A percentile compares a stretch with the other conserved stretches of the same genome.
phyloP scores from a whole-genome alignment of 2,113 vertebrate genomes.

The Athene noctua region DNA sequence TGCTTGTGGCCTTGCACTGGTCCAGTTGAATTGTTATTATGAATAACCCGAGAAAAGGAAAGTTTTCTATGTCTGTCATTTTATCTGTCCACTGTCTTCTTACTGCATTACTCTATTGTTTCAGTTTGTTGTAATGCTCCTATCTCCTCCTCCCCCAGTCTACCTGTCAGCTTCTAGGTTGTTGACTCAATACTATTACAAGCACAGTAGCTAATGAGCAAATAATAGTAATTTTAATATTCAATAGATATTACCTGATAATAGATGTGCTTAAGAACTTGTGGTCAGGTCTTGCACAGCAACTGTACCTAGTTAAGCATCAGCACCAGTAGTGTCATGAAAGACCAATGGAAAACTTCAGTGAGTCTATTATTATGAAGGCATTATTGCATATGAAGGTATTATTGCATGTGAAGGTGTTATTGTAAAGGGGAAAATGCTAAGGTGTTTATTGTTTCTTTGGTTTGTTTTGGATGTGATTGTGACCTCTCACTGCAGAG shows the following conservation, averaged over 20 bases:
- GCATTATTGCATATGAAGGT: no score
- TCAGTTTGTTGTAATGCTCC: not conserved
- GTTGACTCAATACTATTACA: not conserved
- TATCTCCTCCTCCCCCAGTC: not conserved
- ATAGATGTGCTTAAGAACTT: not conserved
- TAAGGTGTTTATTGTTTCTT: not conserved
- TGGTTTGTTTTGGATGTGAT: not conserved
- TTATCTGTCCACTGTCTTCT: not conserved
- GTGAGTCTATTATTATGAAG: not conserved
- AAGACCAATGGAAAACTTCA: not conserved
- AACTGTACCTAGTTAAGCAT: not conserved
- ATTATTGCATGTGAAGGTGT: not conserved
- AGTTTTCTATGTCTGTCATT: not conserved
- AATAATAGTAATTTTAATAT: not conserved
- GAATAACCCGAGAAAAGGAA: not conserved
- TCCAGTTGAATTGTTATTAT: not conserved
- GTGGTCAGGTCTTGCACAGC: accelerated
- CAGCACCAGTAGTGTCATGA: not conserved
- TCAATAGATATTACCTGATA: not conserved
- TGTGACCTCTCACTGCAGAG: not conserved
- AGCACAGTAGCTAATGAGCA: not conserved
- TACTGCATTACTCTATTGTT: not conserved
- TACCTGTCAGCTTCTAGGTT: not conserved
- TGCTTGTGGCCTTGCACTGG: not conserved
- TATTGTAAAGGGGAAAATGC: not conserved